Conservation (phyloP, 1,140 invertebrate genomes). For the Drosophila miranda region DNA sequence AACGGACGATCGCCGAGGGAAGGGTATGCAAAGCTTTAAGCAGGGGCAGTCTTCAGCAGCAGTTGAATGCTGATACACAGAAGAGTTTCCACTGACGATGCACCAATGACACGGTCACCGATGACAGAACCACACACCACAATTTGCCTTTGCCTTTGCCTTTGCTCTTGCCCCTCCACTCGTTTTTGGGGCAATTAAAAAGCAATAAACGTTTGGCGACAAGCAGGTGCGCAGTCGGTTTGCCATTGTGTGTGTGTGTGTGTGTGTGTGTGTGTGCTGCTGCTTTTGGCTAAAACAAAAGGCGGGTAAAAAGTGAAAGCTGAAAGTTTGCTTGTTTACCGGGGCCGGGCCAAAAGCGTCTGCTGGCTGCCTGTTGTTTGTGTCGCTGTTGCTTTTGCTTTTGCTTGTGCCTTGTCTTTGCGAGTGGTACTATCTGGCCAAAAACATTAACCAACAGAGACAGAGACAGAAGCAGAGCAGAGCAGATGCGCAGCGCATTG, state of each 20-base stretch:
- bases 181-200: constrained; percentile 52
- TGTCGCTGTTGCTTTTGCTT: constrained; percentile 22
- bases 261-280: constrained; percentile 5
- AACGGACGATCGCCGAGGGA: neutral
- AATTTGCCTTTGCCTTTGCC: neutral
- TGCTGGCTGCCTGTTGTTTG: constrained; percentile 34
- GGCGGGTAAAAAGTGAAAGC: constrained; percentile 68
- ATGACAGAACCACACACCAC: neutral
- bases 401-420: constrained; percentile 5
- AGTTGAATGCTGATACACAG: neutral
- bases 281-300: constrained; percentile 66
- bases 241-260: constrained; percentile 3
- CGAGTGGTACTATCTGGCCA: constrained; percentile 15
- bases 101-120: neutral
- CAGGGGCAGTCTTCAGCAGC: too few species aligned
- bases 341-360: constrained; percentile 66
- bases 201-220: constrained; percentile 62
- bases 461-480: too few species aligned
- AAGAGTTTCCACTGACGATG: neutral
- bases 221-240: constrained; percentile 39
- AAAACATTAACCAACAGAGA: constrained; percentile 26
- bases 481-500: too few species aligned
- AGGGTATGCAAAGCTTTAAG: neutral
- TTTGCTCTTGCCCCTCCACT: neutral
- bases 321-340: constrained; percentile 53